These are phyloP conservation scores for Cuniculus paca DNA, from an alignment of 2,797 vertebrate genomes.

Conservation along the genomic window DNA sequence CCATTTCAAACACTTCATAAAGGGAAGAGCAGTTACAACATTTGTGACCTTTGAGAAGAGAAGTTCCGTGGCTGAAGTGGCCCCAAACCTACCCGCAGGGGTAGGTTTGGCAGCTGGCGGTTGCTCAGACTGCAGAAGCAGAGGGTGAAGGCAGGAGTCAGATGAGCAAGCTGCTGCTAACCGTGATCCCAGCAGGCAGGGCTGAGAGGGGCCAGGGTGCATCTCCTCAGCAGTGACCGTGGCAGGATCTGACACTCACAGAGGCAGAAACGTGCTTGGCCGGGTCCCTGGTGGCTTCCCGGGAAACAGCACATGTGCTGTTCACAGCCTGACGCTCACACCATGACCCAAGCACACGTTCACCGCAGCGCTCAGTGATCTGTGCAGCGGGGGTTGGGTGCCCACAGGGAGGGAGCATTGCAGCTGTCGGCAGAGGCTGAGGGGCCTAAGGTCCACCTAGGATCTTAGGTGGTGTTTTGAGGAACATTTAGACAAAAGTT, in stretches of 20 bases:
- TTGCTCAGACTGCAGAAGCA: neutral
- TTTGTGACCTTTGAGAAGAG: neutral
- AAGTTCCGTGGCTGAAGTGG: neutral
- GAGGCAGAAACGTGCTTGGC: neutral
- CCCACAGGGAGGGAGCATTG: neutral
- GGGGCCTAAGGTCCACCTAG: too few relatives aligned
- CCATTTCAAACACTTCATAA: neutral
- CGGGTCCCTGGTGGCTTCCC: neutral
- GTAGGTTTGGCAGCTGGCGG: neutral
- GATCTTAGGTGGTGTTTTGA: neutral
- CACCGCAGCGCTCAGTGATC: neutral
- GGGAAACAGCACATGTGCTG: fast-evolving
- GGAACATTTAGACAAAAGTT: neutral
- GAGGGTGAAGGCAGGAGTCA: neutral
- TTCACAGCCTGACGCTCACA: too few relatives aligned
- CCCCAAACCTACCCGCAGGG: too few relatives aligned
- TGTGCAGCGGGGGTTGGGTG: fast-evolving
- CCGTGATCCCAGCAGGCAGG: neutral
- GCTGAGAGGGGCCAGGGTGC: neutral
- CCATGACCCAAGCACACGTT: too few relatives aligned
- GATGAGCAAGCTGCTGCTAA: neutral
- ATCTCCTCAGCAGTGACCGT: neutral
- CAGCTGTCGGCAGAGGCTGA: neutral
- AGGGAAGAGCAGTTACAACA: neutral
- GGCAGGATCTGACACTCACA: neutral